Evolutionary conservation across 2,888 invertebrate genomes (phyloP).

Genomic region (Dolichopus griseipennis): DNA sequence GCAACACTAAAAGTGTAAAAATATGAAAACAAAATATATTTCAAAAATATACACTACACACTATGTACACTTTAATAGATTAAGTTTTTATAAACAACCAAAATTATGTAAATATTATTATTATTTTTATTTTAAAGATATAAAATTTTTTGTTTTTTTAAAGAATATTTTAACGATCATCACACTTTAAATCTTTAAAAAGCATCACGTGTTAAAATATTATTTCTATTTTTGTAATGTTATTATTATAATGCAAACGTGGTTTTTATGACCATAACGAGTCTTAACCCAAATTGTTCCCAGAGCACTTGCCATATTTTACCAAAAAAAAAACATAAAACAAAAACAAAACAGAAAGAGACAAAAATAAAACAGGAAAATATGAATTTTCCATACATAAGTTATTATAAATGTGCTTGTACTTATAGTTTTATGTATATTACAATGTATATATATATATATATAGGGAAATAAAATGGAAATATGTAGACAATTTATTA

Average conservation of each 20-base stretch:
- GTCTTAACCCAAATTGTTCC: neutral
- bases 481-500: neutral
- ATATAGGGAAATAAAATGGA: neutral
- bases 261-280: conserved; percentile 6
- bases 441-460: neutral
- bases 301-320: neutral
- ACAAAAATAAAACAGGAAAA: neutral
- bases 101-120: no score
- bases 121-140: no score
- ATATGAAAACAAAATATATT: no score
- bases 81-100: no score
- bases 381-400: no score
- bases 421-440: no score
- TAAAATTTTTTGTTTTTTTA: neutral
- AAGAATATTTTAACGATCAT: neutral
- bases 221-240: neutral
- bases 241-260: neutral
- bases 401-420: no score
- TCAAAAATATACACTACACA: no score
- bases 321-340: neutral
- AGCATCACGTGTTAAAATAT: neutral
- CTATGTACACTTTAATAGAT: no score
- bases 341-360: neutral
- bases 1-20: no score
- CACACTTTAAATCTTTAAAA: neutral